A percentile compares a stretch with the other conserved stretches of the same genome.
These are phyloP conservation scores for Itoplectis maculator DNA, from an alignment of 2,888 invertebrate species.

Conservation along the genomic window DNA sequence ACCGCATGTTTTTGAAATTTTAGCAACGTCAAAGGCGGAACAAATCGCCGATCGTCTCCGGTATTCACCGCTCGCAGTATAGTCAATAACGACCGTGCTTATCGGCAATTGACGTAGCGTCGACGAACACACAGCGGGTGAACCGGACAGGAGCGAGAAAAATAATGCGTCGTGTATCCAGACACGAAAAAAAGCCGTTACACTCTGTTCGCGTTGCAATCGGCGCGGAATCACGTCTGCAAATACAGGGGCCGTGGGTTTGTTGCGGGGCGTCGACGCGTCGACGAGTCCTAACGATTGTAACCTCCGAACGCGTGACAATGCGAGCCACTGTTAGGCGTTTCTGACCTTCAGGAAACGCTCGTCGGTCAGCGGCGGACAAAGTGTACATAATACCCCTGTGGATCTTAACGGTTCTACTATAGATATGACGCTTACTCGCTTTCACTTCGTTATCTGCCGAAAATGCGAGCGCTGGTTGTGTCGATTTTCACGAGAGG, in stretches of 20 bases:
- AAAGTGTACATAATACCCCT: not conserved
- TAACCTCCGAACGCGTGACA: not conserved
- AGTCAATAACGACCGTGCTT: too few relatives aligned
- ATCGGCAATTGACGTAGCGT: too few relatives aligned
- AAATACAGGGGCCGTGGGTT: too few relatives aligned
- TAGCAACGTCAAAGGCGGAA: too few relatives aligned
- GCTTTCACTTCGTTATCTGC: conserved; percentile 22
- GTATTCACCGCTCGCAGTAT: too few relatives aligned
- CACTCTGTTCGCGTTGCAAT: not conserved
- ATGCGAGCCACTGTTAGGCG: conserved; percentile 15
- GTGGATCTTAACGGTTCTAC: not conserved
- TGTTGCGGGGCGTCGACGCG: too few relatives aligned
- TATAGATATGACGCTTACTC: conserved; percentile 5
- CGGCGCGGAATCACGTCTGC: not conserved
- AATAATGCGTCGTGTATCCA: too few relatives aligned
- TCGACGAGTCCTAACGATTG: not conserved
- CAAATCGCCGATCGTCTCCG: too few relatives aligned
- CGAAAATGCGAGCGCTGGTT: not conserved
- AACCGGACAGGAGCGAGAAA: too few relatives aligned
- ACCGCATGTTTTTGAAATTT: too few relatives aligned
- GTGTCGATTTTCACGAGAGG: not conserved
- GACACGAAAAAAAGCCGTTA: too few relatives aligned
- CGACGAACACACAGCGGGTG: too few relatives aligned
- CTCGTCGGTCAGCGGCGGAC: not conserved
- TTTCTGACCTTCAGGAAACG: conserved; percentile 21